Evolutionary conservation across 1,140 invertebrate species (phyloP), one percentile per base, ranked within the genome.

Genomic region (Brachionus paranguensis): DNA sequence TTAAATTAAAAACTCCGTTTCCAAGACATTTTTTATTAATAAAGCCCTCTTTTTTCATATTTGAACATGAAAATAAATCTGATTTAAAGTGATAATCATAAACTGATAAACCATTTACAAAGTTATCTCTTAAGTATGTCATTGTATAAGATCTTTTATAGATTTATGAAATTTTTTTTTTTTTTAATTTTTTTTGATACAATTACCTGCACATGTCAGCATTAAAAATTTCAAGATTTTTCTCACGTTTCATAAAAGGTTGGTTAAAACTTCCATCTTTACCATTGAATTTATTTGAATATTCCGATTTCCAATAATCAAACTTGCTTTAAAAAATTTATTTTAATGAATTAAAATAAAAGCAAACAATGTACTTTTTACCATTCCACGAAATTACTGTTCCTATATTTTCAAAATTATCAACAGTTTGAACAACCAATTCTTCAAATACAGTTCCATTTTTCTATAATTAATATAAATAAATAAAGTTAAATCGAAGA

Each of bases 71-170:
- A 41, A 83, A 83, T 37, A 83, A 14, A 37, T 68, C 41, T 12
- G 29, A 10, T 7, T 37, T 37, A n/a, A 83, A 83, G 27, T 83
- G 79, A 37, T n/a, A 83, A 64, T 65, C 33, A 83, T 37, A 83
- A 45, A 11, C n/a, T 27, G 11, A n/a, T 43, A 83, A 0, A 37
- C 50, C 50, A 47, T 68, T 60, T 3, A 50, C 20, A 17, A 37
- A 14, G 6, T 47, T 83, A 24, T 83, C 79, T 43, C 27, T 27
- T n/a, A 70, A 29, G 33, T 27, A 83, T 33, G 29, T 37, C 43
- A 83, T 29, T 8, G 14, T 41, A 20, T 68, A 83, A 12, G 79
- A 83, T 45, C 79, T 64, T 47, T 20, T 7, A 24, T 20, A 6
- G 20, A 43, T 29, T 33, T 20, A 1, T n/a, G 17, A 8, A 24